phyloP scores from a whole-genome alignment of 1,140 invertebrate genomes.

The Drosophila nasuta region DNA sequence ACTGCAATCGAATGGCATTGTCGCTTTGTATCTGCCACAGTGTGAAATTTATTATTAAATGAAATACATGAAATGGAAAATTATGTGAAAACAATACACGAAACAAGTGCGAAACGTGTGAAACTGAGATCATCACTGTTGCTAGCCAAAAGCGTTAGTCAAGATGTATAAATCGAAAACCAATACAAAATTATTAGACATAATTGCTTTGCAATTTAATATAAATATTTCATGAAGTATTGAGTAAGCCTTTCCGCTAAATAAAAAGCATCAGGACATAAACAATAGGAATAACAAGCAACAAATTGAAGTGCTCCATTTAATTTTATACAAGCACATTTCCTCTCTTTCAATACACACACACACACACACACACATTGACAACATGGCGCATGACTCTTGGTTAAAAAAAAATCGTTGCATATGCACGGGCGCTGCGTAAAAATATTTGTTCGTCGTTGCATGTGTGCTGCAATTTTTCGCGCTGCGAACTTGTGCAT shows the following conservation, averaged over 20 bases:
- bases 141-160: too few species aligned
- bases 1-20: slow-evolving; percentile 30
- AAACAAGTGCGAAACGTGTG: neutral
- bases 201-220: neutral
- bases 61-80: slow-evolving; percentile 26
- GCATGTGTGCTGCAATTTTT: slow-evolving; percentile 5
- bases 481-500: slow-evolving; percentile 21
- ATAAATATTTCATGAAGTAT: slow-evolving; percentile 1
- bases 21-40: slow-evolving; percentile 47
- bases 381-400: slow-evolving; percentile 3
- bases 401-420: slow-evolving; percentile 40
- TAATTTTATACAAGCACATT: slow-evolving; percentile 26
- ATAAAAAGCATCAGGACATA: slow-evolving; percentile 3
- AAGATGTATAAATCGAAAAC: neutral
- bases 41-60: slow-evolving; percentile 33
- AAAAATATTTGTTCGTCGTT: slow-evolving; percentile 8
- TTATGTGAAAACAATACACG: neutral
- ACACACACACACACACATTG: neutral
- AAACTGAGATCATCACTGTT: neutral
- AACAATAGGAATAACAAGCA: neutral
- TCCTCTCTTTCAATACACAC: neutral
- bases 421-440: slow-evolving; percentile 43
- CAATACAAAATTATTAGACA: neutral
- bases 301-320: slow-evolving; percentile 20
- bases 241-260: neutral